Percentiles rank a stretch among this genome's conserved stretches.
phyloP scores from a whole-genome alignment of 1,140 invertebrate species.

The Subanguina moxae region DNA sequence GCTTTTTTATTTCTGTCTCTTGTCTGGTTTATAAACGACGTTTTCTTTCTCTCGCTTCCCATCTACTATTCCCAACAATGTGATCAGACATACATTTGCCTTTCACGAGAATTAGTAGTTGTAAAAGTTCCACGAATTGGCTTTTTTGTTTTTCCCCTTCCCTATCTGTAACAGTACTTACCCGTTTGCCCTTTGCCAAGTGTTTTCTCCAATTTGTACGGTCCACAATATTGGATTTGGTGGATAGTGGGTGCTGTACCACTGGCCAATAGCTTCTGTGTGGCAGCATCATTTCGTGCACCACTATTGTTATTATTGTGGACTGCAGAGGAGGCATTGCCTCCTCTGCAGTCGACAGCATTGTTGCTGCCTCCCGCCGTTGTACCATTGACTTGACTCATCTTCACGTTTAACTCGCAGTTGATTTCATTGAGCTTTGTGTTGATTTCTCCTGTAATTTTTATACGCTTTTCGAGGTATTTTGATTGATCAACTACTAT shows the following conservation, averaged over 20 bases:
- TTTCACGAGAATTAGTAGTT: no score
- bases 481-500: not conserved
- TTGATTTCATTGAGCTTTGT: slow-evolving; percentile 39
- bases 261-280: slow-evolving; percentile 4
- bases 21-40: no score
- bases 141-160: not conserved
- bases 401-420: slow-evolving; percentile 31
- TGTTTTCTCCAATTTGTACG: slow-evolving; percentile 95
- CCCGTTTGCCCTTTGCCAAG: slow-evolving; percentile 98
- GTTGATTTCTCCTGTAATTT: slow-evolving; percentile 37
- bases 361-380: not conserved
- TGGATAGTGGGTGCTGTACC: not conserved
- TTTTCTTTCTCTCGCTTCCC: no score
- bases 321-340: not conserved
- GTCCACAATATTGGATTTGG: slow-evolving; percentile 67
- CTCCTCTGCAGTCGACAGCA: slow-evolving; percentile 3
- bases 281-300: slow-evolving; percentile 6
- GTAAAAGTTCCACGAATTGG: no score
- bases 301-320: slow-evolving; percentile 23
- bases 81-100: no score
- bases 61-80: no score
- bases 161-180: slow-evolving; percentile 60
- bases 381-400: slow-evolving; percentile 20
- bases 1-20: no score
- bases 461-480: not conserved